Conservation (phyloP, 2,113 vertebrate species). For the Lasiurus cinereus region DNA sequence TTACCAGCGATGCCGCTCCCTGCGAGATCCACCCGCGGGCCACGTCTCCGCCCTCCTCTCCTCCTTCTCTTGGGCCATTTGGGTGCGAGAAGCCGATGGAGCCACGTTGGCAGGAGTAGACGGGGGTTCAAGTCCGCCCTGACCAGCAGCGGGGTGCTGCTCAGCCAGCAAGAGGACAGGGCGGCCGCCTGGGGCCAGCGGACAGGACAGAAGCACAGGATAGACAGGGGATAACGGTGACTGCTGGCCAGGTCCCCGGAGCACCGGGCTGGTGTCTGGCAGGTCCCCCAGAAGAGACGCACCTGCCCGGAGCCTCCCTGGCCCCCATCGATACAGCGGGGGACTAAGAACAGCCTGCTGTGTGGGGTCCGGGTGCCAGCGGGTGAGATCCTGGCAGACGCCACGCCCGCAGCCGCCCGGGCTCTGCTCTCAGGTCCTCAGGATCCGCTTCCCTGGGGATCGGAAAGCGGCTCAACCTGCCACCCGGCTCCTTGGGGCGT, state of each 20-base stretch:
- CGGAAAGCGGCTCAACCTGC: not conserved
- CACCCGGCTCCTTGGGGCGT: not conserved
- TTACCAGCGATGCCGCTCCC: not conserved
- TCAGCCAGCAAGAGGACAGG: not conserved
- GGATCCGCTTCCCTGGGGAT: not conserved
- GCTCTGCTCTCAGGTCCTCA: not conserved
- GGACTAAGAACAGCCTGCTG: not conserved
- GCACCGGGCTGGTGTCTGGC: not conserved
- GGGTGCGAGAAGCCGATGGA: not conserved
- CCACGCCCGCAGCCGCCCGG: rapidly evolving
- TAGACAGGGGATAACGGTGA: not conserved
- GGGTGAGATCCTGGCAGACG: not conserved
- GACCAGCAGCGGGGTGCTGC: not conserved
- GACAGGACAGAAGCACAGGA: not conserved
- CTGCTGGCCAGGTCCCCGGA: rapidly evolving
- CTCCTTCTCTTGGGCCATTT: not conserved
- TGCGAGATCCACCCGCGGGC: too few species aligned
- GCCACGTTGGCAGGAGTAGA: not conserved
- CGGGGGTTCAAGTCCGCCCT: not conserved
- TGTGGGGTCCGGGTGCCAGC: rapidly evolving
- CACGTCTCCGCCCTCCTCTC: not conserved
- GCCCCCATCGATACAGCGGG: not conserved
- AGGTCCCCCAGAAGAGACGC: not conserved
- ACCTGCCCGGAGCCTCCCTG: not conserved
- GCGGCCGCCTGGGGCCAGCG: rapidly evolving